Percentiles rank a stretch among this genome's conserved stretches.
Conservation (phyloP, 2,113 vertebrate genomes). For the Butorides virescens region DNA sequence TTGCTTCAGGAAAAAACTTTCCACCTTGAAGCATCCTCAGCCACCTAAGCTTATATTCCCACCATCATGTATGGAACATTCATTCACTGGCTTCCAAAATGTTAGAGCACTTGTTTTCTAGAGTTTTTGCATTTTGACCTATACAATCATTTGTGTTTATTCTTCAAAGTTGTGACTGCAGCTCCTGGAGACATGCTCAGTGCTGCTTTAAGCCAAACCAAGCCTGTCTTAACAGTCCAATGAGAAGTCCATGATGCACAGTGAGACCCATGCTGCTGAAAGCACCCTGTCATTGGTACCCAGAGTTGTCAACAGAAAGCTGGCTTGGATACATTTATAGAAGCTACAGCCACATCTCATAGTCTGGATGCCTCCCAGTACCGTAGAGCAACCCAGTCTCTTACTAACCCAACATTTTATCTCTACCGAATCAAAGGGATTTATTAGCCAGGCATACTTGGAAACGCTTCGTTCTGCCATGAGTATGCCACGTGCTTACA, state of each 20-base stretch:
- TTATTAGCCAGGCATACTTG: neutral
- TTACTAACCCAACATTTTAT: neutral
- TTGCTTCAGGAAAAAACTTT: neutral
- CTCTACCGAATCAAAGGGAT: neutral
- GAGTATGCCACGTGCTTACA: neutral
- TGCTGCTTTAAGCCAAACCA: neutral
- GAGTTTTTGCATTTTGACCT: neutral
- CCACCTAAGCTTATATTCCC: neutral
- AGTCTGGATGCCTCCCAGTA: neutral
- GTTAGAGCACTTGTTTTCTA: neutral
- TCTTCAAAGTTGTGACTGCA: neutral
- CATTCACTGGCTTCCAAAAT: neutral
- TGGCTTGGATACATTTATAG: neutral
- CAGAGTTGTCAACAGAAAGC: neutral
- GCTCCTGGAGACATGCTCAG: neutral
- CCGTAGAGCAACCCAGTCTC: neutral
- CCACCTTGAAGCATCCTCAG: neutral
- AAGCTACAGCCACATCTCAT: neutral
- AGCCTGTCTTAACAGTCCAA: neutral
- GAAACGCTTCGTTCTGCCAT: neutral
- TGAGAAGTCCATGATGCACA: neutral
- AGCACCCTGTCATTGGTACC: neutral
- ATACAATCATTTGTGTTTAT: neutral
- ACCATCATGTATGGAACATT: neutral
- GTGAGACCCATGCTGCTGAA: neutral